Conservation (phyloP, 2,797 vertebrate genomes). For the Sitta carolinensis region DNA sequence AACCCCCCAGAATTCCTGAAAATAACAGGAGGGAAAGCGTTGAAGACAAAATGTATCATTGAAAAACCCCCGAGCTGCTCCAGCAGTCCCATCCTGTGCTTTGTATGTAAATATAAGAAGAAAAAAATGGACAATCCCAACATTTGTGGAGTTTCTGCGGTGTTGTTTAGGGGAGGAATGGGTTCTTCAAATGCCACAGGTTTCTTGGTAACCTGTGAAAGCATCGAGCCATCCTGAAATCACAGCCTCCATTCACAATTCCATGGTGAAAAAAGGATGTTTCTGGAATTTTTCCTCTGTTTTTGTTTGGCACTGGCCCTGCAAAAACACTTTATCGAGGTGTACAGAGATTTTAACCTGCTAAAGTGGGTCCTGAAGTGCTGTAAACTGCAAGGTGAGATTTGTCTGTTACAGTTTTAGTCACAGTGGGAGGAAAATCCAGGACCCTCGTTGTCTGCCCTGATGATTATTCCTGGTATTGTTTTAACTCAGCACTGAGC, state of each 20-base stretch:
- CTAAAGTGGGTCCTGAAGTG: fast-evolving
- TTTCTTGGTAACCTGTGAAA: not conserved
- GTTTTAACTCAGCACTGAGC: not conserved
- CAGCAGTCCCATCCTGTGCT: no score
- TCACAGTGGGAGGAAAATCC: not conserved
- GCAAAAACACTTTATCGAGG: not conserved
- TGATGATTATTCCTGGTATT: not conserved
- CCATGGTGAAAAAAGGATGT: not conserved
- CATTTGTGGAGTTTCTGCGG: fast-evolving
- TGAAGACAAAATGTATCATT: no score
- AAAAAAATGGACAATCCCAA: no score
- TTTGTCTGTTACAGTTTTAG: not conserved
- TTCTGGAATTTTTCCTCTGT: not conserved
- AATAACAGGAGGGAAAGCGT: no score
- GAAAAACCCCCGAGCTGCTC: no score
- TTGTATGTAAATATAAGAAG: no score
- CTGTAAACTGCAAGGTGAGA: not conserved
- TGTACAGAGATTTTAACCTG: not conserved
- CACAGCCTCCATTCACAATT: not conserved
- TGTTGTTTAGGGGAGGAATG: not conserved
- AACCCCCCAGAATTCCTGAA: no score
- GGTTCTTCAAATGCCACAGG: not conserved
- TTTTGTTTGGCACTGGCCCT: not conserved
- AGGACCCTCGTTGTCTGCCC: not conserved
- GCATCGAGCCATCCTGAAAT: not conserved